Evolutionary conservation across 2,113 vertebrate species (phyloP).

Genomic region (Etheostoma cragini): DNA sequence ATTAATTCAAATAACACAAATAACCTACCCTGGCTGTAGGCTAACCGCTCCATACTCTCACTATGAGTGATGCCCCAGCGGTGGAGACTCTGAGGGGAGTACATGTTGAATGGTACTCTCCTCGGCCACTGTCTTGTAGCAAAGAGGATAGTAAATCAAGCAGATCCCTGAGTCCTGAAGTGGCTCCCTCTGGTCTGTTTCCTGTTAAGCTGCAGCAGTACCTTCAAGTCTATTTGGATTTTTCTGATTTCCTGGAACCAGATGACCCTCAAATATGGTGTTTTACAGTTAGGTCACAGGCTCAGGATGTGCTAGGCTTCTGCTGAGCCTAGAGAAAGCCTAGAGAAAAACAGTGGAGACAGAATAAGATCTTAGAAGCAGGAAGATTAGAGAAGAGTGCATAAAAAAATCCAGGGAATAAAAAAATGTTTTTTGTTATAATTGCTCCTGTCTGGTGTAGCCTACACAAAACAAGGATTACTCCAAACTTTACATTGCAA

Average conservation of each 20-base stretch:
- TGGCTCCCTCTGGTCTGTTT: conserved; percentile 5
- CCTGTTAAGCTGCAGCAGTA: neutral
- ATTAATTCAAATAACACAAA: neutral
- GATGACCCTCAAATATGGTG: neutral
- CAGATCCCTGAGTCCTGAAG: conserved; percentile 6
- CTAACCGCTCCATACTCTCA: conserved; percentile 85
- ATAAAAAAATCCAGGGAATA: neutral
- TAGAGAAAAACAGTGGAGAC: conserved; percentile 22
- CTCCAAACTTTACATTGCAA: neutral
- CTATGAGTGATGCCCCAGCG: conserved; percentile 86
- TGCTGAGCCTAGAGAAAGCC: conserved; percentile 1
- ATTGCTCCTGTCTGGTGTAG: neutral
- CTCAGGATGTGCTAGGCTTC: conserved; percentile 7
- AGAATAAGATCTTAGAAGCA: neutral
- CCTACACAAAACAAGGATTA: neutral
- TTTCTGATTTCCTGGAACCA: conserved; percentile 14
- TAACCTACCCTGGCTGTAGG: conserved; percentile 83
- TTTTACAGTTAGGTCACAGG: conserved; percentile 1
- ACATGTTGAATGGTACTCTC: conserved; percentile 70
- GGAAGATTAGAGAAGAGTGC: neutral
- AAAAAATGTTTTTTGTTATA: neutral
- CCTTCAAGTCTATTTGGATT: conserved; percentile 1
- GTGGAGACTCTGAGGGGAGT: conserved; percentile 87
- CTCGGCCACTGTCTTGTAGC: conserved; percentile 14
- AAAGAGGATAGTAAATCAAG: neutral